Evolutionary conservation across 2,888 invertebrate species (phyloP), one percentile per base, ranked within the genome.

Genomic region (Metacarcinus magister): DNA sequence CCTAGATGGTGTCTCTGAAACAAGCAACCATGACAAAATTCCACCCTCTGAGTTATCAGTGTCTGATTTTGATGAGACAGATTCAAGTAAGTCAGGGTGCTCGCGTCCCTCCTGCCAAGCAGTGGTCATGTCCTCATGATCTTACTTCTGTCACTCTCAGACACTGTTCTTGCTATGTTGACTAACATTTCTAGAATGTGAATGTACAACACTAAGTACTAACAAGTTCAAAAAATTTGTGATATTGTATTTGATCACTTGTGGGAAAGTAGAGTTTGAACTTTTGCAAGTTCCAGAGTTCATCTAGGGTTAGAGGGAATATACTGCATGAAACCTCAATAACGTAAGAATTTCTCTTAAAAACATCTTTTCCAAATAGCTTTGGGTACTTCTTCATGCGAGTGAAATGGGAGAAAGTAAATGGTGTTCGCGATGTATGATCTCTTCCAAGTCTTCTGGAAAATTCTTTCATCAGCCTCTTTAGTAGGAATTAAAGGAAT

Each of bases 61-160:
- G 96, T 96, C 96, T 95, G 96, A 95, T 82, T 54, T 91, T 95
- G 96, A 95, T 95, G 95, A 96, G 93, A 95, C 90, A 89, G 54
- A 95, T 93, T 96, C 96, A 96, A 96, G 96, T 96, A 96, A 96
- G 96, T 96, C 96, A 95, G 96, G 96, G 95, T 95, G 95, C 92
- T 96, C 95, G 93, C 93, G 93, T 96, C 95, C 82, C 95, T 96
- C 93, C 94, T 90, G 95, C 95, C 93, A 48, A 95, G 96, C 95
- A 95, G 96, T 94, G 92, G 94, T 95, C 96, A 95, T 93, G 92
- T 94, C 43, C 94, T 96, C 96, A 89, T 93, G 67, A 43, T 94
- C 3, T 90, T 95, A 90, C 87, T 92, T 95, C 94, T 93, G 46
- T 87, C 87, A 92, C 93, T 94, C 92, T 96, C 96, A 43, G 96